Percentiles rank a stretch among this genome's conserved stretches.
phyloP scores from a whole-genome alignment of 2,113 vertebrate species.

The Echinops telfairi region DNA sequence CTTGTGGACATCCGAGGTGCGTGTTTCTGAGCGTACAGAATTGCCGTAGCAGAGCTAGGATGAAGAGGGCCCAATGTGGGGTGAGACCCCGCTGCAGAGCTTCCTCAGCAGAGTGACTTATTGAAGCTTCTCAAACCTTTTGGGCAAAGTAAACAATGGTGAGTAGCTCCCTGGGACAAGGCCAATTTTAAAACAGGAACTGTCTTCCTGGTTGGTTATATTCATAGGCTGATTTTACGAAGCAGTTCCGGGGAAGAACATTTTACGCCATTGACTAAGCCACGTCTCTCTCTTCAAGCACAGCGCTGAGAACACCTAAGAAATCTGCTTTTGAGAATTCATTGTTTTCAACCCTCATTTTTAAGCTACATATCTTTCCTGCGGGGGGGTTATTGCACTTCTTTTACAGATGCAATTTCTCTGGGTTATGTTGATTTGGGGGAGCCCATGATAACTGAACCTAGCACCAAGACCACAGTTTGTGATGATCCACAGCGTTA shows the following conservation, averaged over 20 bases:
- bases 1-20: background rate
- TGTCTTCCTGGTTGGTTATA: background rate
- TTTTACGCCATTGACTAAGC: background rate
- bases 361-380: background rate
- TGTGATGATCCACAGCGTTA: too few relatives aligned
- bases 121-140: background rate
- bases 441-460: background rate
- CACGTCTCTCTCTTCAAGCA: slow-evolving; percentile 11
- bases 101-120: background rate
- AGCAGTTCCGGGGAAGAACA: background rate
- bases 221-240: background rate
- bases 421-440: background rate
- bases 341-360: background rate
- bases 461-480: background rate
- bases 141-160: background rate
- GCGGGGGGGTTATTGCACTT: background rate
- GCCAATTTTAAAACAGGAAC: background rate
- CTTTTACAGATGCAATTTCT: background rate
- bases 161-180: background rate
- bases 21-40: background rate
- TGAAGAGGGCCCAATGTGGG: background rate
- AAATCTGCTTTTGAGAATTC: background rate
- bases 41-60: too few relatives aligned
- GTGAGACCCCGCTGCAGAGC: background rate
- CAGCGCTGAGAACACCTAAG: background rate